Percentiles rank a stretch among this genome's conserved stretches.
phyloP scores from a whole-genome alignment of 2,888 invertebrate genomes.

The Melipona bicolor region DNA sequence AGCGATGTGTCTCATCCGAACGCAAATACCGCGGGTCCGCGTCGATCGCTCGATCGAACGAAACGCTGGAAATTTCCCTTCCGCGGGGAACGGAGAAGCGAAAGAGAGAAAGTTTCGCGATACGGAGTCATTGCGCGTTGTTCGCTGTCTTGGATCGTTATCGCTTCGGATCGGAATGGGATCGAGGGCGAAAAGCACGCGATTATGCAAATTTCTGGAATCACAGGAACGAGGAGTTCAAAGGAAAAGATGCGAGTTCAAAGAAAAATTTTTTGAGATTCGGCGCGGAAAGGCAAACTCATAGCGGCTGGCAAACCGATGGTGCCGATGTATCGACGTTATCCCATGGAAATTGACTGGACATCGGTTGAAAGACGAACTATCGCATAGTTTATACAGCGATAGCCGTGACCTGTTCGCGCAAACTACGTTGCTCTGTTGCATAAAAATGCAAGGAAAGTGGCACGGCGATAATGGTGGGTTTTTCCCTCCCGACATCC shows the following conservation, averaged over 20 bases:
- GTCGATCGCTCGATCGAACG: conserved; percentile 28
- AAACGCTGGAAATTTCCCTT: conserved; percentile 1
- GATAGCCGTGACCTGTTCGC: background rate
- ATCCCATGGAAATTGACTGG: conserved; percentile 47
- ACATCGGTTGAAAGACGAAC: conserved; percentile 46
- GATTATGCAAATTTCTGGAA: background rate
- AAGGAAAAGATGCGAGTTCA: too few species aligned
- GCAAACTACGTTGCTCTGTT: background rate
- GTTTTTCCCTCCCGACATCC: background rate
- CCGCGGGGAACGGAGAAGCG: background rate
- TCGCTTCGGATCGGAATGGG: too few species aligned
- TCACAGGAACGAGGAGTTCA: background rate
- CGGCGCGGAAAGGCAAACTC: background rate
- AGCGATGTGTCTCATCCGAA: conserved; percentile 44
- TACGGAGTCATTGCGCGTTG: background rate
- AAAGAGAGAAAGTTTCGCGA: background rate
- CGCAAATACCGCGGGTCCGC: conserved; percentile 42
- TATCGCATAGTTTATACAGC: conserved; percentile 38
- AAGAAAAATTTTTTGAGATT: too few species aligned
- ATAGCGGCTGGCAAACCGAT: background rate
- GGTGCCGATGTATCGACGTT: background rate
- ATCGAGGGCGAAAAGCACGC: too few species aligned
- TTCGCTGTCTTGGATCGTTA: background rate
- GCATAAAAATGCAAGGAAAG: conserved; percentile 24
- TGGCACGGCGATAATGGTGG: conserved; percentile 15